Evolutionary conservation across 2,113 vertebrate genomes (phyloP), one percentile per base, ranked within the genome.

Genomic region (Brachyhypopomus gauderio): DNA sequence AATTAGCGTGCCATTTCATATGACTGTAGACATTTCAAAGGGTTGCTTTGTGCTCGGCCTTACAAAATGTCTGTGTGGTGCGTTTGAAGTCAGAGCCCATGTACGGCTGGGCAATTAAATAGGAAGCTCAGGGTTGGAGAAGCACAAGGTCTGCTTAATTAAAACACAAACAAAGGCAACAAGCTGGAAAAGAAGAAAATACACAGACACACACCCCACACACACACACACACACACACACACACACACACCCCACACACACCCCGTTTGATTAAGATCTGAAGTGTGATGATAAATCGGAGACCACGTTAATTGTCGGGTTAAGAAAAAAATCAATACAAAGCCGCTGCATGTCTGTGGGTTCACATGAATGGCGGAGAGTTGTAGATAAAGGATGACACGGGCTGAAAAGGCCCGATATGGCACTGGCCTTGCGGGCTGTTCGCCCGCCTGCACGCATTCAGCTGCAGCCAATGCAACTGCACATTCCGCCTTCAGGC

Each of bases 81-180:
- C 91, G 95, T 98, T 97, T 98, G 95, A 97, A 95, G 95, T 96
- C 93, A 91, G 93, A 11, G 93, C 93, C 94, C 93, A 95, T 96
- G 95, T 96, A 96, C 94, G 96, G 95, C 94, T 87, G 88, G 94
- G 94, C 96, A 98, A 97, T 98, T 97, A 97, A 96, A 97, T 95
- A 92, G 90, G 85, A 86, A 91, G 93, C 92, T 94, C 92, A 90
- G 93, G 94, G 94, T 95, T 95, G 93, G 92, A 95, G 94, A 95
- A 87, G 90, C 92, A 92, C 93, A 95, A 95, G 94, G 93, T 96
- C 94, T 91, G 92, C 92, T 94, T 96, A 97, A 98, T 98, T 96
- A 97, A 97, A 96, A 95, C 92, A 95, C 94, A 97, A 96, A 98
- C 95, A 97, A 96, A 97, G 95, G 93, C 95, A 95, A 90, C 91